Base-by-base conservation (phyloP, 2,797 vertebrate genomes). In the Chlorospingus semifuscus region DNA sequence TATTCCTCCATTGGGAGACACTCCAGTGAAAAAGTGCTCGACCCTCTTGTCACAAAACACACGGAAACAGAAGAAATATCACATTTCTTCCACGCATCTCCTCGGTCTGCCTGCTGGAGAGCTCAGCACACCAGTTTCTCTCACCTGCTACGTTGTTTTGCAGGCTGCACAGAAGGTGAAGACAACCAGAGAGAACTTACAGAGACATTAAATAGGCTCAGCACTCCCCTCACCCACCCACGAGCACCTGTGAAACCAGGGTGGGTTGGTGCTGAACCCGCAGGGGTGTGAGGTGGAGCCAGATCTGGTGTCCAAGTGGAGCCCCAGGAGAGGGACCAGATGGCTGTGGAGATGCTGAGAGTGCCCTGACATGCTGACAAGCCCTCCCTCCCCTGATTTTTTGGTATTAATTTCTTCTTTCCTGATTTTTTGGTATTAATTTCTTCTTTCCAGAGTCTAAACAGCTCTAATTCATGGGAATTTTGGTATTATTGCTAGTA, bases 171-270 rank as follows among this genome's bases (percentile, higher is more conserved):
- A 79, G 85, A 83, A 84, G 59, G 55, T 55, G 52, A 87, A 79
- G 79, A 77, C 64, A 72, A 64, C 34, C 50, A 55, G 71, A 80
- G 71, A 44, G 68, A 68, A 55, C 34, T 76, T 47, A 72, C 10
- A 64, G 63, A 84, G 66, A 57, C 15, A 53, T 57, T 53, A 79
- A 61, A 83, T 39, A 24, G 8, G 6, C 71, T 91, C 30, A 72
- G 50, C 1, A 0, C 19, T 76, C 41, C 55, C 37, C 26, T 80
- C 49, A 52, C 11, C 27, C 1, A 0, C 79, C 44, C 15, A 8
- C 2, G 0, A 77, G 41, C 2, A 1, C 60, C 37, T 61, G 20
- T 30, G 79, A 70, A 79, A 83, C 50, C 7, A 8, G 41, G 22
- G 19, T 5, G 21, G 21, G 29, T 65, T 23, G 6, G 19, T 74